Percentiles rank a stretch among this genome's conserved stretches.
Evolutionary conservation across 2,113 vertebrate species (phyloP).

Genomic region (Protomyctophum bolini): DNA sequence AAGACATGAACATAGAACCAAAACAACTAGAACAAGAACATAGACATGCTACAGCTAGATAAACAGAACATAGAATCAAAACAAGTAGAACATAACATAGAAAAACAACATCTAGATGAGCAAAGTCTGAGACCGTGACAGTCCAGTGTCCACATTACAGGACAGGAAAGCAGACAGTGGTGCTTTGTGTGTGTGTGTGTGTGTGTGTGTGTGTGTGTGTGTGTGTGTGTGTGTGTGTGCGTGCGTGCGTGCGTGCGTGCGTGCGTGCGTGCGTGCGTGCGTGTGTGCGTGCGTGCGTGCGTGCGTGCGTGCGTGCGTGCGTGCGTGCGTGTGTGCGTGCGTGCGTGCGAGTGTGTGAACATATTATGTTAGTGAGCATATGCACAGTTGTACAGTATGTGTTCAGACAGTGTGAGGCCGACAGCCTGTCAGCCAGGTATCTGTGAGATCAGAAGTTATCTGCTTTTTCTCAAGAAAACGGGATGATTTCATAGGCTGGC

Average conservation of each 20-base stretch:
- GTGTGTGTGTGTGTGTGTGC: neutral
- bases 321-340: neutral
- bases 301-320: neutral
- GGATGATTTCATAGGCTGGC: slow-evolving; percentile 35
- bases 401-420: slow-evolving; percentile 14
- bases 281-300: neutral
- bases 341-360: too few relatives aligned
- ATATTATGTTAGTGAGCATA: neutral
- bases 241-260: neutral
- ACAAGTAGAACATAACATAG: too few relatives aligned
- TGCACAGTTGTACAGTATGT: neutral
- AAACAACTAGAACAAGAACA: too few relatives aligned
- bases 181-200: neutral
- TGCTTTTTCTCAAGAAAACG: slow-evolving; percentile 35
- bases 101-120: too few relatives aligned
- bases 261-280: neutral
- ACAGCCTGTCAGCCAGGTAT: slow-evolving; percentile 33
- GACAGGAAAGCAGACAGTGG: neutral
- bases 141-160: neutral
- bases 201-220: neutral
- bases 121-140: too few relatives aligned
- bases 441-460: slow-evolving; percentile 10
- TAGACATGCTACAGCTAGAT: too few relatives aligned
- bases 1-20: too few relatives aligned
- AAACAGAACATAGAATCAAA: too few relatives aligned